Percentiles rank a stretch among this genome's conserved stretches.
Conservation (phyloP, 2,888 invertebrate genomes). For the Ditylenchus weischeri region DNA sequence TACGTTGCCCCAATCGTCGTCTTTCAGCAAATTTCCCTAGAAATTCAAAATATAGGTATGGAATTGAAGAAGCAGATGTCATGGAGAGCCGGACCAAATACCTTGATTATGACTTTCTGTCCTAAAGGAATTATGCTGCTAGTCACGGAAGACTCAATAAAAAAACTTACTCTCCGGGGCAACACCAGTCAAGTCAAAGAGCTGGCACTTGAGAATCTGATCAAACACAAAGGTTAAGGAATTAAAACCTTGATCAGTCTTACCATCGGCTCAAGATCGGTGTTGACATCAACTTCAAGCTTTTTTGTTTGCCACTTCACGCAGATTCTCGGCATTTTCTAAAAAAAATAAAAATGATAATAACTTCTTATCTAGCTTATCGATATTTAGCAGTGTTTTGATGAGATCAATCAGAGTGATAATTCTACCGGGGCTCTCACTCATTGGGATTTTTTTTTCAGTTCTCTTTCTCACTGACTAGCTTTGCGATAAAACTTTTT, state of each 20-base stretch:
- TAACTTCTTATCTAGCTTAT: too few relatives aligned
- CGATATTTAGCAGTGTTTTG: too few relatives aligned
- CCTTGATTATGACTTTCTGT: conserved; percentile 96
- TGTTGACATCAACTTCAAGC: conserved; percentile 85
- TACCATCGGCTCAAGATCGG: conserved; percentile 84
- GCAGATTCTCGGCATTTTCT: conserved; percentile 46
- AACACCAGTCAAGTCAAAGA: conserved; percentile 91
- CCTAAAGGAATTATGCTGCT: too few relatives aligned
- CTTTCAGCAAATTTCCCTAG: conserved; percentile 49
- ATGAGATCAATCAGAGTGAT: too few relatives aligned
- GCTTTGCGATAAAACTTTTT: too few relatives aligned
- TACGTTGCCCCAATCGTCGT: conserved; percentile 53
- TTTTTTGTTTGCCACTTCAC: conserved; percentile 98
- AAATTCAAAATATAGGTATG: conserved; percentile 11
- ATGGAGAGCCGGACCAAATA: conserved; percentile 62
- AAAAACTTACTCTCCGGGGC: conserved; percentile 73
- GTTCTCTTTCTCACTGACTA: too few relatives aligned
- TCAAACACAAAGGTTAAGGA: too few relatives aligned
- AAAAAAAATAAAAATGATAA: too few relatives aligned
- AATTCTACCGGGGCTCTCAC: too few relatives aligned
- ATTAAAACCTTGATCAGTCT: too few relatives aligned
- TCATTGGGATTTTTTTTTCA: too few relatives aligned
- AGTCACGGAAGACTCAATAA: too few relatives aligned
- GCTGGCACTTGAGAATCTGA: conserved; percentile 81
- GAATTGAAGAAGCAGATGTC: conserved; percentile 9